A percentile compares a stretch with the other conserved stretches of the same genome.
These are phyloP conservation scores for Chalcosyrphus nemorum DNA, from an alignment of 2,888 invertebrate genomes.

Conservation along the genomic window DNA sequence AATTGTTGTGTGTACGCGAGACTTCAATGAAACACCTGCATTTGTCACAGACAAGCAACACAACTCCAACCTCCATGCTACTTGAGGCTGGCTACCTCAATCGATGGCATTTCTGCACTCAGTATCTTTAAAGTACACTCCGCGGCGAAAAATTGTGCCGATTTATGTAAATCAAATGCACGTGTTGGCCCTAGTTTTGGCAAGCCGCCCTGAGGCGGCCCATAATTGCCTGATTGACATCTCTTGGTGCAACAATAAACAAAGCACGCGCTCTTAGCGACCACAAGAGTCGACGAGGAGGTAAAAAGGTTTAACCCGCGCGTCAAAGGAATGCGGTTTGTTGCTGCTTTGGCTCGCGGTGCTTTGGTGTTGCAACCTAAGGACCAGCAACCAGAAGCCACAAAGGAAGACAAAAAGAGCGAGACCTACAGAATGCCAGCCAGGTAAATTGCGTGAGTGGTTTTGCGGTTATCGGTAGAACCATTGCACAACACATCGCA, in stretches of 20 bases:
- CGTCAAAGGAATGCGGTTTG: constrained; percentile 61
- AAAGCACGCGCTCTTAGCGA: constrained; percentile 22
- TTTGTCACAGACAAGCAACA: constrained; percentile 40
- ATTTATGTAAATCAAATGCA: constrained; percentile 53
- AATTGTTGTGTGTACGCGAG: constrained; percentile 46
- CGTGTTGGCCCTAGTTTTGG: constrained; percentile 52
- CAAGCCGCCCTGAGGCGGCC: constrained; percentile 33
- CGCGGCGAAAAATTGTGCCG: constrained; percentile 15
- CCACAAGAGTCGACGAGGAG: constrained; percentile 42
- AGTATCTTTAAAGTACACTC: constrained; percentile 24
- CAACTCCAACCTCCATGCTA: constrained; percentile 17
- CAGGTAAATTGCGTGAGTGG: constrained; percentile 62
- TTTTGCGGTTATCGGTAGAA: constrained; percentile 54
- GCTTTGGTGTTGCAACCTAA: constrained; percentile 13
- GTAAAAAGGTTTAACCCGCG: constrained; percentile 25
- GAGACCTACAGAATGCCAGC: too few relatives aligned
- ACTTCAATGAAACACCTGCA: constrained; percentile 66
- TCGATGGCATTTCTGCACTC: constrained; percentile 19
- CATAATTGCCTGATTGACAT: constrained; percentile 67
- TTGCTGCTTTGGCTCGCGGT: constrained; percentile 4
- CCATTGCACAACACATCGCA: constrained; percentile 57
- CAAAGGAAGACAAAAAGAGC: constrained; percentile 32
- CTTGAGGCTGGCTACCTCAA: background rate
- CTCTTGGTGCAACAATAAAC: constrained; percentile 41
- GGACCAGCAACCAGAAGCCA: constrained; percentile 52